phyloP scores from a whole-genome alignment of 2,797 vertebrate species.

The Echiichthys vipera region DNA sequence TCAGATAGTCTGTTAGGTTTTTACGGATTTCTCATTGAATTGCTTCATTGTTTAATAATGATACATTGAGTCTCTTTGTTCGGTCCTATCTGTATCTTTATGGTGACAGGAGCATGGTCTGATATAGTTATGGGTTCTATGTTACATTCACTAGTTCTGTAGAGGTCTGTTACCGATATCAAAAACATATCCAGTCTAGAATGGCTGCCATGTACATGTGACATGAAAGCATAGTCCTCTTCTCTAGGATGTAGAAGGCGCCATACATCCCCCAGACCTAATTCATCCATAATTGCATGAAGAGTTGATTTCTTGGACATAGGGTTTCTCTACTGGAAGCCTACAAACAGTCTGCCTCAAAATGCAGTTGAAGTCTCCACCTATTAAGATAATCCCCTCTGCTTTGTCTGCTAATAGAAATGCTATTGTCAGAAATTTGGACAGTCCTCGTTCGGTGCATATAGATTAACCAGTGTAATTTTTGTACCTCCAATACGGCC shows the following conservation, averaged over 20 bases:
- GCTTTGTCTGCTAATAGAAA: slow-evolving; percentile 21
- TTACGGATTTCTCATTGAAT: background rate
- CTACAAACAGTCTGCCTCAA: background rate
- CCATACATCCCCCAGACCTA: slow-evolving; percentile 36
- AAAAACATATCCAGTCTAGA: slow-evolving; percentile 28
- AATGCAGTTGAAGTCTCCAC: slow-evolving; percentile 8
- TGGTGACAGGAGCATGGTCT: background rate
- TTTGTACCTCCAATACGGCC: too few relatives aligned
- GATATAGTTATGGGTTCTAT: slow-evolving; percentile 19
- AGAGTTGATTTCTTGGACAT: slow-evolving; percentile 23
- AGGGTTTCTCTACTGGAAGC: background rate
- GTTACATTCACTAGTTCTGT: background rate
- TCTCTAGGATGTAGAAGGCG: slow-evolving; percentile 17
- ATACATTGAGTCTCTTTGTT: background rate
- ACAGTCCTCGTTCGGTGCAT: too few relatives aligned
- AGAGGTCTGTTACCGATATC: background rate
- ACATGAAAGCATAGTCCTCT: slow-evolving; percentile 24
- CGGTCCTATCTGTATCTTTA: background rate
- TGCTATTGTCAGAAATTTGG: background rate
- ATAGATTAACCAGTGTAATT: too few relatives aligned
- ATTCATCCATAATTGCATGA: slow-evolving; percentile 30
- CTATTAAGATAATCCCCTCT: slow-evolving; percentile 3
- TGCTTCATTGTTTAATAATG: background rate
- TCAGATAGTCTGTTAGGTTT: background rate
- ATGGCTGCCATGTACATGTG: slow-evolving; percentile 26